Evolutionary conservation across 2,888 invertebrate species (phyloP).

Genomic region (Drosophila eohydei): DNA sequence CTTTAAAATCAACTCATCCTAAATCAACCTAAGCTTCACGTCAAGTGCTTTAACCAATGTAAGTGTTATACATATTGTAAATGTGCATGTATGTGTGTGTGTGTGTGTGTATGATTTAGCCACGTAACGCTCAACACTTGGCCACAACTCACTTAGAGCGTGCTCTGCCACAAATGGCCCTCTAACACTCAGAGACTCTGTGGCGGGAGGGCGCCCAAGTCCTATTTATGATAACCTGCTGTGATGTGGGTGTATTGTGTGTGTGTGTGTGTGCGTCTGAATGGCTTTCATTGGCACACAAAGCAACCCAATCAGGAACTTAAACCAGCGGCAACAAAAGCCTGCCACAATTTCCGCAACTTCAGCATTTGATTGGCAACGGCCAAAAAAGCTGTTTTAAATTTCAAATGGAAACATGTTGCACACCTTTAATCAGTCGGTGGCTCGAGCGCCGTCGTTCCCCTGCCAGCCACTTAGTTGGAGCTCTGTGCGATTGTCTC

Average conservation of each 20-base stretch:
- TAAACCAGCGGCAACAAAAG: constrained; percentile 57
- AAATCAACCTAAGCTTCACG: constrained; percentile 22
- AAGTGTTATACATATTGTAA: constrained; percentile 35
- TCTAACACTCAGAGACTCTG: constrained; percentile 39
- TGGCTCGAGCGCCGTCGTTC: not conserved
- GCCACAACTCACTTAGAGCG: constrained; percentile 73
- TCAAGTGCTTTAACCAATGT: constrained; percentile 12
- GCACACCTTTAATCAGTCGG: constrained; percentile 67
- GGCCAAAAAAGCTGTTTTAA: constrained; percentile 53
- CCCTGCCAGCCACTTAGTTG: not conserved
- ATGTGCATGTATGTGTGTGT: constrained; percentile 25
- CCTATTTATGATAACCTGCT: constrained; percentile 58
- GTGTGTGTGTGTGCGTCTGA: constrained; percentile 14
- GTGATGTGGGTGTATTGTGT: constrained; percentile 4
- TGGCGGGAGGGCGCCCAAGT: constrained; percentile 13
- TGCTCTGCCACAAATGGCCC: constrained; percentile 67
- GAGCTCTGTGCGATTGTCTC: constrained; percentile 47
- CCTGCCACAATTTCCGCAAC: constrained; percentile 71
- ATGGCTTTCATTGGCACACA: constrained; percentile 42
- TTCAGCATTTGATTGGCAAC: constrained; percentile 60
- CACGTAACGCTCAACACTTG: constrained; percentile 60
- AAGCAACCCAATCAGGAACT: constrained; percentile 65
- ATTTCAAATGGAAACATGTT: constrained; percentile 51
- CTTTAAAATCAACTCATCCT: constrained; percentile 29
- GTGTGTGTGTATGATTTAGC: constrained; percentile 57